Percentiles rank a stretch among this genome's conserved stretches.
Conservation (phyloP, 2,797 vertebrate species). For the Steatocranus sp. region DNA sequence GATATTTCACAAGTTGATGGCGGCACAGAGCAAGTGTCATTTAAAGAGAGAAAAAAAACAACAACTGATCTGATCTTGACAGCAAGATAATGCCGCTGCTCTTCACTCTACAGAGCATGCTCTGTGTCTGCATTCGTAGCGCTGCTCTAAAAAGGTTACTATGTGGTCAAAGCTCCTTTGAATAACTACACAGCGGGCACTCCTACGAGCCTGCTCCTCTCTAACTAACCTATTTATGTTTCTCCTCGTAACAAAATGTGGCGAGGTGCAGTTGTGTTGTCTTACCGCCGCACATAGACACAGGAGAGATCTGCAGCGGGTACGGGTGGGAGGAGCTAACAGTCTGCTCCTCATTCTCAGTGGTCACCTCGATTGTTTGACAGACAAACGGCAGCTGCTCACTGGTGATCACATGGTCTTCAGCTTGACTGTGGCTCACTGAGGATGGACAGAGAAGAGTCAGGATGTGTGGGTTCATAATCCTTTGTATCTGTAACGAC, state of each 20-base stretch:
- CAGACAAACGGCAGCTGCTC: constrained; percentile 92
- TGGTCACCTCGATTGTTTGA: constrained; percentile 96
- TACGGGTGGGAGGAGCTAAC: constrained; percentile 91
- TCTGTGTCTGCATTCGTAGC: neutral
- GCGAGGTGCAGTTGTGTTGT: neutral
- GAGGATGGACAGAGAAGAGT: neutral
- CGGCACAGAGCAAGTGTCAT: neutral
- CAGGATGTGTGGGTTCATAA: neutral
- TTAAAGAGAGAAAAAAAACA: neutral
- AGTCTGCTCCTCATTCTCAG: constrained; percentile 92
- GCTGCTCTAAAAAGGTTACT: neutral
- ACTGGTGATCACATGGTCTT: constrained; percentile 86
- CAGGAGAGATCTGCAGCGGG: constrained; percentile 94
- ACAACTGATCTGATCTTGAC: neutral
- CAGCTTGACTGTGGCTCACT: constrained; percentile 71
- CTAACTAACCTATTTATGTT: neutral
- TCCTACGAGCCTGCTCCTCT: neutral
- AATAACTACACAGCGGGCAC: neutral
- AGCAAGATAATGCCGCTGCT: neutral
- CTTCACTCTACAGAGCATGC: neutral
- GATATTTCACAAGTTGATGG: neutral
- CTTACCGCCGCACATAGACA: constrained; percentile 91
- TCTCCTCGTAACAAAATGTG: neutral
- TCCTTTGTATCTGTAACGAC: neutral
- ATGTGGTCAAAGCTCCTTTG: neutral